A percentile compares a stretch with the other conserved stretches of the same genome.
These are phyloP conservation scores for Zeus faber DNA, from an alignment of 2,113 vertebrate genomes.

Conservation along the genomic window DNA sequence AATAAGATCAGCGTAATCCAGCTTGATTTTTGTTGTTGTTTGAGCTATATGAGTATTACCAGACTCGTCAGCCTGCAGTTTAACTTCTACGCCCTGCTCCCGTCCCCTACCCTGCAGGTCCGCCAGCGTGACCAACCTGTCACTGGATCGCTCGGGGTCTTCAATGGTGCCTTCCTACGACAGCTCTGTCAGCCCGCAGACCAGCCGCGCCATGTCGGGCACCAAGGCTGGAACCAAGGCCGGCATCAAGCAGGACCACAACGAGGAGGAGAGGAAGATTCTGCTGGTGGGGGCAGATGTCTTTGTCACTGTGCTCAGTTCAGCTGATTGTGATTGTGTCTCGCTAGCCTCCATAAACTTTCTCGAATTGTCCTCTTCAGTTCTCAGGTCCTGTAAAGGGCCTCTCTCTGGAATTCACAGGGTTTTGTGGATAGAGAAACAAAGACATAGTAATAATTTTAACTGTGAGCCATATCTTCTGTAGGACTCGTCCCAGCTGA, in stretches of 20 bases:
- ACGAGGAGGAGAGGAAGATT: conserved; percentile 94
- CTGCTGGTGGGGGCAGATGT: conserved; percentile 80
- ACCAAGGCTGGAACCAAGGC: conserved; percentile 67
- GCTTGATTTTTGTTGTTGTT: neutral
- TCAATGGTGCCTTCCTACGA: conserved; percentile 91
- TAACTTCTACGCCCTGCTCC: neutral
- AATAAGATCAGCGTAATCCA: neutral
- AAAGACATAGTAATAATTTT: too few relatives aligned
- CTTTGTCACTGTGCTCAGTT: too few relatives aligned
- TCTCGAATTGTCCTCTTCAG: too few relatives aligned
- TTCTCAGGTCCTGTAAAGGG: too few relatives aligned
- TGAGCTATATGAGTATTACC: too few relatives aligned
- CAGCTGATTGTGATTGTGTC: too few relatives aligned
- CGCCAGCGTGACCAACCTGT: conserved; percentile 91
- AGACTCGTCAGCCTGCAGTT: too few relatives aligned
- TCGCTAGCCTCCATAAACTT: neutral
- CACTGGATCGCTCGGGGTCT: conserved; percentile 87
- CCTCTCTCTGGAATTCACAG: too few relatives aligned
- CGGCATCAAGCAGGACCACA: conserved; percentile 74
- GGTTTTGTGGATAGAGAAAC: too few relatives aligned
- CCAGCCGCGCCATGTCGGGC: conserved; percentile 74
- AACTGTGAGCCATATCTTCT: neutral
- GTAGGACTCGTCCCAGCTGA: conserved; percentile 94
- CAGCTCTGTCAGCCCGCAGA: conserved; percentile 89
- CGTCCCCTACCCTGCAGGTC: conserved; percentile 72